These are phyloP conservation scores for Cancer borealis DNA, from an alignment of 2,888 invertebrate species.

Conservation along the genomic window DNA sequence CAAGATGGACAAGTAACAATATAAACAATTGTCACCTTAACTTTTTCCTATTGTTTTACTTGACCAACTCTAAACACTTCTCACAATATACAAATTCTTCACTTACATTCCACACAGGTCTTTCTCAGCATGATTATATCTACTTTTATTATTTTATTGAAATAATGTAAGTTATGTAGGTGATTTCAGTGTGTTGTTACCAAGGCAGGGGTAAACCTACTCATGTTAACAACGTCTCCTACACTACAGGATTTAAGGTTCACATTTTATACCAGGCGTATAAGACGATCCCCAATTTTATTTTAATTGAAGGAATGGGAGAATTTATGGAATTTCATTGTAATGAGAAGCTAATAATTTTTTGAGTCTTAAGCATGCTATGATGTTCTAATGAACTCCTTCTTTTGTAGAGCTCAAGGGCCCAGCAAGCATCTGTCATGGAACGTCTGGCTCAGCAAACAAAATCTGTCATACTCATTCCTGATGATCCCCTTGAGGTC, in stretches of 20 bases:
- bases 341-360: background rate
- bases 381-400: background rate
- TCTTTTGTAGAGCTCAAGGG: conserved; percentile 55
- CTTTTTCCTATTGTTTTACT: background rate
- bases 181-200: too few species aligned
- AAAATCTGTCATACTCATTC: conserved; percentile 57
- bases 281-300: too few species aligned
- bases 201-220: too few species aligned
- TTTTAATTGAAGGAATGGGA: too few species aligned
- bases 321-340: background rate
- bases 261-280: too few species aligned
- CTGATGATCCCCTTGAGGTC: conserved; percentile 67
- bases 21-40: background rate
- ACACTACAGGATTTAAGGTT: too few species aligned
- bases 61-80: background rate
- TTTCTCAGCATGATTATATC: background rate
- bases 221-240: too few species aligned
- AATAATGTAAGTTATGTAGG: too few species aligned
- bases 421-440: conserved; percentile 62
- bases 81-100: background rate
- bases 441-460: conserved; percentile 74
- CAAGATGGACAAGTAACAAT: conserved; percentile 57
- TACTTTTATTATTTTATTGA: background rate
- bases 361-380: background rate
- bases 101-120: background rate